Base-by-base conservation (phyloP, 2,113 vertebrate genomes). In the Leucopsar rothschildi region DNA sequence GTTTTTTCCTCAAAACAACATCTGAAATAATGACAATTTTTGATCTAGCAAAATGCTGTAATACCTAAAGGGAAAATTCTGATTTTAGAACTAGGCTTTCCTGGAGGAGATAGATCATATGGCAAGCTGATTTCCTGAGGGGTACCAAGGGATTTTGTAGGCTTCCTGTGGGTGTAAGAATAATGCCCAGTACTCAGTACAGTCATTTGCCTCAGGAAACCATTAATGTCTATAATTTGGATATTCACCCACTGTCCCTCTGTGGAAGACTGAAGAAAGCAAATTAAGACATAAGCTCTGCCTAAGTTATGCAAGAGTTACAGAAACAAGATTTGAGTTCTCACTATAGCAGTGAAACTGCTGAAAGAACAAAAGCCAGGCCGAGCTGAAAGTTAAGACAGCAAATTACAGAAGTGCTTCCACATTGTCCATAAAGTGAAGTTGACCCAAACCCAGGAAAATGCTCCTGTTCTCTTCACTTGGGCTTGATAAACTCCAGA, bases 31-130 rank as follows among this genome's bases (percentile, higher is more conserved):
- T 10, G 12, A 19, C 9, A 18, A 20, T 22, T 56, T 47, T 11
- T n/a, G 12, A 31, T 5, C 25, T 0, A 59, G 33, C 16, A 72
- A 64, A 84, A 40, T 14, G 2, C 6, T 2, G 0, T 47, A 28
- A 42, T 6, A 20, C 1, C 3, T 24, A 73, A 56, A 71, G 9
- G 2, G 45, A 61, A 59, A 37, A 16, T 2, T 23, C 28, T 42
- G 3, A 8, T 3, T 55, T 88, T 35, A 57, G 27, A 42, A 42
- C 1, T 6, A 33, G 24, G 33, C 18, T 42, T 60, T 86, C 25
- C 45, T 70, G 20, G 37, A 78, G 60, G 9, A 39, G 10, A 2
- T 1, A 35, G n/a, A 49, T 29, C 31, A 44, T 10, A 11, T 0
- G 2, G 25, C 35, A 78, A 35, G 14, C 10, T 52, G 42, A 42